Conservation (phyloP, 1,140 invertebrate species). For the Coenobita brevimanus region DNA sequence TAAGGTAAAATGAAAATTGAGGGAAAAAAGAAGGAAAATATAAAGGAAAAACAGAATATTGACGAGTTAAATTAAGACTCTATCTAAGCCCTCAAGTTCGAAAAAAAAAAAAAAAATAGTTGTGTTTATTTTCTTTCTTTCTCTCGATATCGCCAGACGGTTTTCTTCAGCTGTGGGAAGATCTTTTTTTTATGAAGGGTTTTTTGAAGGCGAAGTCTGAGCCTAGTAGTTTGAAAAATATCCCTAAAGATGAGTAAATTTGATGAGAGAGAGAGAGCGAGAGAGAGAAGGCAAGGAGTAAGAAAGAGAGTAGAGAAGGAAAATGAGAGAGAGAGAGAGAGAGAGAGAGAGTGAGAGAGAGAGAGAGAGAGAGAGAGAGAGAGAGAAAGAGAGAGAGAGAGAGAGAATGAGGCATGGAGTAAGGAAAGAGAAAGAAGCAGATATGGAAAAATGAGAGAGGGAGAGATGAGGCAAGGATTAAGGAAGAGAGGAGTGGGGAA, state of each 20-base stretch:
- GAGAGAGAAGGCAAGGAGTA: neutral
- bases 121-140: neutral
- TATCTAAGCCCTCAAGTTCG: no score
- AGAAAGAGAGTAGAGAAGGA: neutral
- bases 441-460: no score
- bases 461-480: no score
- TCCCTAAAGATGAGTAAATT: no score
- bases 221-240: no score
- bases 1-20: neutral
- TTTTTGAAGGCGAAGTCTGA: no score
- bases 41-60: neutral
- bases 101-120: neutral
- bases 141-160: neutral
- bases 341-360: constrained; percentile 24
- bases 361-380: constrained; percentile 4
- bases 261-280: neutral
- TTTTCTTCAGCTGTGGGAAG: neutral
- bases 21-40: neutral
- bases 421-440: no score
- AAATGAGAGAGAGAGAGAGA: constrained; percentile 22
- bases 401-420: no score
- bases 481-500: no score
- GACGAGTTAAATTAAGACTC: neutral
- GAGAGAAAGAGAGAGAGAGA: neutral
- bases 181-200: neutral